Conservation (phyloP, 2,797 vertebrate genomes). For the Ctenopoma multispine region DNA sequence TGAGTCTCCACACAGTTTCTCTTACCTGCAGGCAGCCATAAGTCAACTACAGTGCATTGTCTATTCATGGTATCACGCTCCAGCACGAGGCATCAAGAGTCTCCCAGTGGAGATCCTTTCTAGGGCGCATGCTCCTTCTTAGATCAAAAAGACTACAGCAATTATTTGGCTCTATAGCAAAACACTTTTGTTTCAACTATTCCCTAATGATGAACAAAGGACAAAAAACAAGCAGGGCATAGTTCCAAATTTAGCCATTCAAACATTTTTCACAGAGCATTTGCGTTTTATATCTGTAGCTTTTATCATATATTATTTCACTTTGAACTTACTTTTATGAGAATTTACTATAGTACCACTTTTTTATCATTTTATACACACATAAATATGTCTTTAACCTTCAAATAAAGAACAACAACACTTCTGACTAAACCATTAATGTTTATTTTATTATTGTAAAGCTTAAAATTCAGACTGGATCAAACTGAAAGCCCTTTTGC, state of each 20-base stretch:
- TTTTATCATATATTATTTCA: too few species aligned
- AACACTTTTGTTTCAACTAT: constrained; percentile 43
- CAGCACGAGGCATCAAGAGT: constrained; percentile 24
- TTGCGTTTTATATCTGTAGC: constrained; percentile 1
- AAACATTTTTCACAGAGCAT: constrained; percentile 27
- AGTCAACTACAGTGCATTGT: constrained; percentile 43
- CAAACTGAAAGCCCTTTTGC: too few species aligned
- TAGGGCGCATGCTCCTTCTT: constrained; percentile 45
- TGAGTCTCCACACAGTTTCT: constrained; percentile 11
- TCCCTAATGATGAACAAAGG: constrained; percentile 43
- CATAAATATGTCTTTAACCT: too few species aligned
- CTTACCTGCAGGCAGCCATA: constrained; percentile 62
- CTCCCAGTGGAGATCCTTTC: constrained; percentile 70
- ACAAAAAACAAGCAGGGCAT: constrained; percentile 26
- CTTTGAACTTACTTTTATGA: too few species aligned
- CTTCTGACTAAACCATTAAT: too few species aligned
- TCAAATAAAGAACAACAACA: too few species aligned
- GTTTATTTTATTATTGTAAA: too few species aligned
- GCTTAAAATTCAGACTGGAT: too few species aligned
- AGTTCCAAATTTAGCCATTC: constrained; percentile 45
- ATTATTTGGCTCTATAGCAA: constrained; percentile 53
- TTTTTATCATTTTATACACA: too few species aligned
- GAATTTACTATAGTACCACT: too few species aligned
- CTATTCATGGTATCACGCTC: constrained; percentile 36
- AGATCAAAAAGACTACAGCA: constrained; percentile 67